These are phyloP conservation scores for Thomomys bottae DNA, from an alignment of 2,113 vertebrate genomes.

Conservation along the genomic window DNA sequence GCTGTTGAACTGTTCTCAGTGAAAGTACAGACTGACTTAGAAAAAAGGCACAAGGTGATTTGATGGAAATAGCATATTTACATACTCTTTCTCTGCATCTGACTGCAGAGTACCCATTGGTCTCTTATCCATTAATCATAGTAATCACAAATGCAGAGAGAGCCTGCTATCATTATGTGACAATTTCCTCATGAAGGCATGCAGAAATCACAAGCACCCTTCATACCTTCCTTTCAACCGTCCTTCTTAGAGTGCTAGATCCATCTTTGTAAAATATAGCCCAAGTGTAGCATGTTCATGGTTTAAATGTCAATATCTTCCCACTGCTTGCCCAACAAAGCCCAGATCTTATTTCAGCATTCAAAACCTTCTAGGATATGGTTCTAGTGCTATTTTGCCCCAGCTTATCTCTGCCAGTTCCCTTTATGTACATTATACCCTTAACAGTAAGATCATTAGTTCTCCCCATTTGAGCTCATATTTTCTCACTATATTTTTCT, in stretches of 20 bases:
- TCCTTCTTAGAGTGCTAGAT: neutral
- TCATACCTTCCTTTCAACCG: neutral
- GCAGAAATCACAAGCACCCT: conserved; percentile 11
- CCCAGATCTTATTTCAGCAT: neutral
- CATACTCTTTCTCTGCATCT: neutral
- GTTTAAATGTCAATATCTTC: neutral
- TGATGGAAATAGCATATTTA: conserved; percentile 57
- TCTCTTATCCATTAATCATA: conserved; percentile 62
- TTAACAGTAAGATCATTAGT: neutral
- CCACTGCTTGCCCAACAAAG: neutral
- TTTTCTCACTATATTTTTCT: conserved; percentile 6
- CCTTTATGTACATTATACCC: neutral
- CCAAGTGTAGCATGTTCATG: neutral
- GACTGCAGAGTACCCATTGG: neutral
- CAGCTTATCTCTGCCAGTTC: neutral
- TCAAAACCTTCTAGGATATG: neutral
- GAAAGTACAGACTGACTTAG: conserved; percentile 45
- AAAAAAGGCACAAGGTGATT: conserved; percentile 45
- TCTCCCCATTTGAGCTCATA: neutral
- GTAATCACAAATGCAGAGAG: conserved; percentile 47
- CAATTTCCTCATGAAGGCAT: conserved; percentile 43
- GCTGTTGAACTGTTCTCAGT: neutral
- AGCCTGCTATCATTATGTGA: neutral
- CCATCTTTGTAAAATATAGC: conserved; percentile 24
- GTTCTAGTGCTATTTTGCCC: fast-evolving